Evolutionary conservation across 2,113 vertebrate genomes (phyloP).

Genomic region (Suricata suricatta): DNA sequence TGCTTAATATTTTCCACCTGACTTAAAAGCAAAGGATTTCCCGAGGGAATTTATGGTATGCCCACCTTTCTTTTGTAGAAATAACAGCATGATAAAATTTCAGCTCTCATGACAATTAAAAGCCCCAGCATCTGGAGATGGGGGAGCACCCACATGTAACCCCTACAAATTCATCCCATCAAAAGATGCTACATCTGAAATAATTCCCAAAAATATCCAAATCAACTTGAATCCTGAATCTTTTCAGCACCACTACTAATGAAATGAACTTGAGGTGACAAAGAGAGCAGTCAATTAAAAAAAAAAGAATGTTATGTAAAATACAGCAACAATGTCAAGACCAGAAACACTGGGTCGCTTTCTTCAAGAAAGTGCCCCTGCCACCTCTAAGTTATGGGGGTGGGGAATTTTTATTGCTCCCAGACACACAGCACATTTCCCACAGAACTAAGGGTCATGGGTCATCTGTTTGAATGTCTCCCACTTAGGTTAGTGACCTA

Average conservation of each 20-base stretch:
- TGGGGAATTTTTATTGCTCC: constrained; percentile 46
- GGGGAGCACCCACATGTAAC: not conserved
- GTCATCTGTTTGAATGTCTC: not conserved
- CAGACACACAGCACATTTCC: not conserved
- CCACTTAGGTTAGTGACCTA: not conserved
- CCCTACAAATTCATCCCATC: not conserved
- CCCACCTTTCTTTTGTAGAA: not conserved
- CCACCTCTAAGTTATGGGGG: not conserved
- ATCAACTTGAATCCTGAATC: not conserved
- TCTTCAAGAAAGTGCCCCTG: not conserved
- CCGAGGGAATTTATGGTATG: not conserved
- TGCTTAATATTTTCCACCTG: not conserved
- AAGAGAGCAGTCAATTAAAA: not conserved
- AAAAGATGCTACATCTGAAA: not conserved
- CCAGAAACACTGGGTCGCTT: not conserved
- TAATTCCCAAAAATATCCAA: not conserved
- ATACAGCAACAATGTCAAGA: not conserved
- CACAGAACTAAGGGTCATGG: not conserved
- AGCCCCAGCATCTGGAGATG: not conserved
- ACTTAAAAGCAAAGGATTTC: not conserved
- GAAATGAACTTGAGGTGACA: not conserved
- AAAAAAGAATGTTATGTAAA: not conserved
- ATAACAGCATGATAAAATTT: not conserved
- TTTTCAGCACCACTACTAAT: not conserved
- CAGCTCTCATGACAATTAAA: not conserved